Conservation (phyloP, 2,113 vertebrate genomes). For the Tiliqua scincoides region DNA sequence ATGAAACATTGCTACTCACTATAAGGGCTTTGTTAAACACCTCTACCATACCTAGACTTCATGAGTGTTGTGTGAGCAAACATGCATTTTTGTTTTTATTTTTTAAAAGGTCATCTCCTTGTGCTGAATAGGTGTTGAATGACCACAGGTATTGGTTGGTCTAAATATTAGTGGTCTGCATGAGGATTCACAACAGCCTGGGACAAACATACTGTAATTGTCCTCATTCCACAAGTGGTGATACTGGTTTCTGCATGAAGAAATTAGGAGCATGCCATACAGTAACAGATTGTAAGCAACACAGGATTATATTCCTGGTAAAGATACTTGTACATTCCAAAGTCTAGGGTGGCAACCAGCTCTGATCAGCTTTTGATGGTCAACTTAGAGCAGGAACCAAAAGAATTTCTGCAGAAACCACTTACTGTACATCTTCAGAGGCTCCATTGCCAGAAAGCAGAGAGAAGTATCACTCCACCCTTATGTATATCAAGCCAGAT, state of each 20-base stretch:
- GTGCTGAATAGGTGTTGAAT: neutral
- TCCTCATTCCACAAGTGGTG: slow-evolving; percentile 12
- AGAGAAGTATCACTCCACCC: neutral
- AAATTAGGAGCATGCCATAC: slow-evolving; percentile 31
- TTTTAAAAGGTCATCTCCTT: neutral
- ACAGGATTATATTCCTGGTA: accelerated
- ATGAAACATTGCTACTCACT: neutral
- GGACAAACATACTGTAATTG: slow-evolving; percentile 50
- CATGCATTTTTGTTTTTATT: too few relatives aligned
- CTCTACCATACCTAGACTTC: neutral
- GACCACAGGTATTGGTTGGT: slow-evolving; percentile 3
- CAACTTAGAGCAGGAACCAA: neutral
- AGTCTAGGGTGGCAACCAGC: neutral
- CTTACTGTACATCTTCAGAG: neutral
- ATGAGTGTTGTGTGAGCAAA: neutral
- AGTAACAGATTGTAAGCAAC: neutral
- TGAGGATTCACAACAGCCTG: slow-evolving; percentile 22
- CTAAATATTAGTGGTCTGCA: slow-evolving; percentile 26
- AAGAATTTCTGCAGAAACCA: neutral
- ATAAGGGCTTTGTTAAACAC: neutral
- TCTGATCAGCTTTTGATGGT: neutral
- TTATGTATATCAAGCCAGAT: neutral
- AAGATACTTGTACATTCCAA: neutral
- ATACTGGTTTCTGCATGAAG: neutral
- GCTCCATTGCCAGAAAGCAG: neutral